Percentiles rank a stretch among this genome's conserved stretches.
Evolutionary conservation across 1,140 invertebrate species (phyloP).

Genomic region (Tetramorium simillimum): DNA sequence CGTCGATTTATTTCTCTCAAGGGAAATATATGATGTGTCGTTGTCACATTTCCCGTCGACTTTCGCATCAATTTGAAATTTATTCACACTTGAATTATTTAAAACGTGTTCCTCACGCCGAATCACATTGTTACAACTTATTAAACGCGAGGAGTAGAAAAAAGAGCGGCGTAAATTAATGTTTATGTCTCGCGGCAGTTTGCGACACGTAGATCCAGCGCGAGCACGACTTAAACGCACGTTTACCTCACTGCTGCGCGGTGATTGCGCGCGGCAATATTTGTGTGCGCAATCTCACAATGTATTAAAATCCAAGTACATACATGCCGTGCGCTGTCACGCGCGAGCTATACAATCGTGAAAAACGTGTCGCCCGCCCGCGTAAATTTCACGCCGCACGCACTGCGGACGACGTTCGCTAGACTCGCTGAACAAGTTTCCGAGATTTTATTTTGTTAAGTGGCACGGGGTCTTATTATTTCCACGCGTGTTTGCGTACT

Average conservation of each 20-base stretch:
- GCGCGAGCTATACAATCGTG: conserved; percentile 17
- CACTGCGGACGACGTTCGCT: neutral
- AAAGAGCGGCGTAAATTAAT: neutral
- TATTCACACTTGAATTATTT: neutral
- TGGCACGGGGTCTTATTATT: conserved; percentile 39
- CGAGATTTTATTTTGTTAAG: conserved; percentile 60
- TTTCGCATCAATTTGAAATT: neutral
- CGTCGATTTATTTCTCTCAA: neutral
- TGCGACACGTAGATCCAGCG: neutral
- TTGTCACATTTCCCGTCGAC: neutral
- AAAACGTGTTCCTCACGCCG: neutral
- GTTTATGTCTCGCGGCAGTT: neutral
- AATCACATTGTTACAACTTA: neutral
- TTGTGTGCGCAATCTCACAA: neutral
- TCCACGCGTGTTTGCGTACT: neutral
- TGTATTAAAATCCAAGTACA: conserved; percentile 8
- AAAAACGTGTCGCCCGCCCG: conserved; percentile 43
- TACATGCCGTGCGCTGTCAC: conserved; percentile 3
- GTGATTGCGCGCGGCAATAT: conserved; percentile 9
- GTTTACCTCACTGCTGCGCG: neutral
- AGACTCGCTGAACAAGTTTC: conserved; percentile 52
- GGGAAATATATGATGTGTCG: neutral
- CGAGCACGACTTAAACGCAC: neutral
- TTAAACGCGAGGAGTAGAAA: neutral
- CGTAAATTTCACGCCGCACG: conserved; percentile 40